These are phyloP conservation scores for Acheta domesticus DNA, from an alignment of 2,888 invertebrate species.

Conservation along the genomic window DNA sequence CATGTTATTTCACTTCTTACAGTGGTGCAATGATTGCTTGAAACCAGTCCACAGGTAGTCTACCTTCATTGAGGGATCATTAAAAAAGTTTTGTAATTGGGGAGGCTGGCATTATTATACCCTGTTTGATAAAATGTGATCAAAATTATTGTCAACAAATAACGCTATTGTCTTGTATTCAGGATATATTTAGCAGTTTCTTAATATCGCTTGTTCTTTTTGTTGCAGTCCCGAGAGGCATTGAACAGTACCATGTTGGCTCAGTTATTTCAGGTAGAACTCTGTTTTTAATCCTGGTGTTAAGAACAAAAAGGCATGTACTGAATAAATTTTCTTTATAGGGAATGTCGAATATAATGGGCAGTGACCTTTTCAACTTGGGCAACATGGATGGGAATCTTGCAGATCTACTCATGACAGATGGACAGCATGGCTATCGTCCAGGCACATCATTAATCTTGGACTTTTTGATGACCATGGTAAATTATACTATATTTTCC, in stretches of 20 bases:
- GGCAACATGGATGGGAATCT: constrained; percentile 41
- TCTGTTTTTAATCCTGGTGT: background rate
- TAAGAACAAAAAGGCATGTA: background rate
- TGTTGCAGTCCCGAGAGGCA: background rate
- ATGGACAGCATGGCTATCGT: constrained; percentile 46
- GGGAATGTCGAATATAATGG: constrained; percentile 25
- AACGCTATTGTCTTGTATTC: no score
- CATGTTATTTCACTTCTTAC: no score
- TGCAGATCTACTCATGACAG: constrained; percentile 47
- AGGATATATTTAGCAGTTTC: no score
- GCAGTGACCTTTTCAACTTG: background rate
- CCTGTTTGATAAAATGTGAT: no score
- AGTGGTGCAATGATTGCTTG: no score
- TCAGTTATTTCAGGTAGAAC: constrained; percentile 23
- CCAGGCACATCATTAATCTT: constrained; percentile 49
- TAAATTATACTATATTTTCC: constrained; percentile 38
- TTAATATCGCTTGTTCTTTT: no score
- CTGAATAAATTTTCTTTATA: constrained; percentile 22
- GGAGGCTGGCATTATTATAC: no score
- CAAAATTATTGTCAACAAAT: no score
- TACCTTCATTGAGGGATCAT: no score
- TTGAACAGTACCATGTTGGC: constrained; percentile 7
- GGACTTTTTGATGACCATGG: constrained; percentile 49
- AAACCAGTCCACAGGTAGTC: no score
- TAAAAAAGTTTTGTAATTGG: no score